Percentiles rank a stretch among this genome's conserved stretches.
Evolutionary conservation across 1,140 invertebrate genomes (phyloP).

Genomic region (Reticulitermes speratus): DNA sequence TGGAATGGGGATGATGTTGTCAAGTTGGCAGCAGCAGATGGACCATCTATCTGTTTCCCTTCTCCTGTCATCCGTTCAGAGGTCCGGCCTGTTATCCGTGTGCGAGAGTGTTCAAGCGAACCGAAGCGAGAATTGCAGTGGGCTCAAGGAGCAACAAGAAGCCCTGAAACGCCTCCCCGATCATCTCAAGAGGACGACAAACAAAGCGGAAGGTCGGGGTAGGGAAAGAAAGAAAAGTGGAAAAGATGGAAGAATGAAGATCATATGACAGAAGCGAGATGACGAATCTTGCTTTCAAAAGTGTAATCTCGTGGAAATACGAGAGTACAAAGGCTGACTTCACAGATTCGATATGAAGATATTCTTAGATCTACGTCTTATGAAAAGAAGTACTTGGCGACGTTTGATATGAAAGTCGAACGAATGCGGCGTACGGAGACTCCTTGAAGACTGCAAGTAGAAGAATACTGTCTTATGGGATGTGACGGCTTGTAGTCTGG

Average conservation of each 20-base stretch:
- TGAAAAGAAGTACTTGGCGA: background rate
- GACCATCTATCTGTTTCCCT: background rate
- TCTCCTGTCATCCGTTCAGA: background rate
- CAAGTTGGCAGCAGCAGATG: background rate
- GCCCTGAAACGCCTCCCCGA: background rate
- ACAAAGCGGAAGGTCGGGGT: background rate
- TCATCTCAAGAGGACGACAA: conserved; percentile 1
- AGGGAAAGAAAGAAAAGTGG: background rate
- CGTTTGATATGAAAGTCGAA: background rate
- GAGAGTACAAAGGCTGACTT: background rate
- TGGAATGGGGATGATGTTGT: background rate
- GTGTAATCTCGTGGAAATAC: background rate
- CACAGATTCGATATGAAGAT: conserved; percentile 12
- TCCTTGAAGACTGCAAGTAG: too few relatives aligned
- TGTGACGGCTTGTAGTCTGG: too few relatives aligned
- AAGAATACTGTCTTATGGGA: too few relatives aligned
- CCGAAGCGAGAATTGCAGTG: background rate
- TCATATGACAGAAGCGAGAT: background rate
- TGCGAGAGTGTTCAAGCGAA: background rate
- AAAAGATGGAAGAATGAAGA: conserved; percentile 11
- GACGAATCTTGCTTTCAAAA: background rate
- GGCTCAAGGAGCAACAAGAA: background rate
- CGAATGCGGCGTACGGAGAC: too few relatives aligned
- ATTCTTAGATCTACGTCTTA: background rate
- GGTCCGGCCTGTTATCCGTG: background rate